Percentiles rank a stretch among this genome's conserved stretches.
Conservation (phyloP, 2,797 vertebrate species). For the Knipowitschia caucasica region DNA sequence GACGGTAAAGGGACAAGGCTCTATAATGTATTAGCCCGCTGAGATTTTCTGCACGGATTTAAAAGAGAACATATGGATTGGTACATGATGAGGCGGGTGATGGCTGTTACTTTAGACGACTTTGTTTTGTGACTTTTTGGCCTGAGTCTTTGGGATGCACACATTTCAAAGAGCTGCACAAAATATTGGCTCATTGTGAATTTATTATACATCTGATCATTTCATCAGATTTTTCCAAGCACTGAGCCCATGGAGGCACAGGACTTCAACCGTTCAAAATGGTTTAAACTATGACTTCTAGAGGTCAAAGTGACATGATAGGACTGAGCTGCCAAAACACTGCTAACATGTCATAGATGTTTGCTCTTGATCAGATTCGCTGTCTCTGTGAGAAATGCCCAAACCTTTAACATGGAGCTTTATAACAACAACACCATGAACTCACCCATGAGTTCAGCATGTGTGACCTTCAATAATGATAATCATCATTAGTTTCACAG, state of each 20-base stretch:
- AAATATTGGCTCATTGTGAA: neutral
- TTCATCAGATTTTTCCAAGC: neutral
- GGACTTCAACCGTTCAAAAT: neutral
- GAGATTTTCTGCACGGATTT: slow-evolving; percentile 1
- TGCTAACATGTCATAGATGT: too few species aligned
- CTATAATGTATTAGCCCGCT: slow-evolving; percentile 4
- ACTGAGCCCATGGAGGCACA: neutral
- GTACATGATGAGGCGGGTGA: neutral
- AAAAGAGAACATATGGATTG: slow-evolving; percentile 1
- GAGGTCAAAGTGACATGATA: too few species aligned
- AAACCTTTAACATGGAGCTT: too few species aligned
- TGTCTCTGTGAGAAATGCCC: too few species aligned
- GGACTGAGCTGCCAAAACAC: too few species aligned
- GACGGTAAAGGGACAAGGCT: slow-evolving; percentile 11
- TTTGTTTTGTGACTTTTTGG: neutral
- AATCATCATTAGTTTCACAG: too few species aligned
- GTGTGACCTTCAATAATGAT: too few species aligned
- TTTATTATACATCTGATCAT: neutral
- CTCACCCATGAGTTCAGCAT: too few species aligned
- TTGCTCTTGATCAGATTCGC: too few species aligned
- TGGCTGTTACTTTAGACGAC: neutral
- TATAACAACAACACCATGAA: too few species aligned
- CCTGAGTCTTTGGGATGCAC: neutral
- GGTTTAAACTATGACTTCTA: too few species aligned
- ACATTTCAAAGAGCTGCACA: neutral